phyloP scores from a whole-genome alignment of 2,888 invertebrate species.

The Drosophila suboccidentalis region DNA sequence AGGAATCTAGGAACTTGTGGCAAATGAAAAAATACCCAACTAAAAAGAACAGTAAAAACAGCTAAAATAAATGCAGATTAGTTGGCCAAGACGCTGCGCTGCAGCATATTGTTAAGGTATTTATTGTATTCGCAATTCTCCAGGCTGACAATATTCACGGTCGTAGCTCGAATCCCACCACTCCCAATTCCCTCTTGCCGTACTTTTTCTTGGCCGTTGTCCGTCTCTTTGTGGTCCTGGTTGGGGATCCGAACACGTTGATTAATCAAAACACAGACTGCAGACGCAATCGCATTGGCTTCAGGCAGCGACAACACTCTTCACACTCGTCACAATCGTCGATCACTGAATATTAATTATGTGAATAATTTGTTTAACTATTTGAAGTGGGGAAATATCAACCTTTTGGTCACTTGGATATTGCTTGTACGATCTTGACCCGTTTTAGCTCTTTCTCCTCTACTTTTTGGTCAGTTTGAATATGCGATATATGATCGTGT shows the following conservation, averaged over 20 bases:
- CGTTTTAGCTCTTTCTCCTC: slow-evolving; percentile 1
- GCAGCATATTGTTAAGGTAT: slow-evolving; percentile 50
- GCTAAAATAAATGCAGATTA: slow-evolving; percentile 3
- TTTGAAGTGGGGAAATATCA: background rate
- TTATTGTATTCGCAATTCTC: slow-evolving; percentile 28
- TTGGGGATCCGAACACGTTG: slow-evolving; percentile 3
- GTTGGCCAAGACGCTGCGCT: slow-evolving; percentile 63
- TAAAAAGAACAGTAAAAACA: background rate
- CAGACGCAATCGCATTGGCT: slow-evolving; percentile 58
- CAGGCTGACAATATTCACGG: slow-evolving; percentile 1
- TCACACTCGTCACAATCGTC: slow-evolving; percentile 42
- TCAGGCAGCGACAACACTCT: slow-evolving; percentile 43
- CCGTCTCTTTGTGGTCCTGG: background rate
- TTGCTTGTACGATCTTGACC: slow-evolving; percentile 16
- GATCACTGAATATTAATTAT: slow-evolving; percentile 9
- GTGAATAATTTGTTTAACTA: too few species aligned
- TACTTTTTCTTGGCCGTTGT: background rate
- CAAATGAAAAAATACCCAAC: background rate
- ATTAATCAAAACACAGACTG: slow-evolving; percentile 61
- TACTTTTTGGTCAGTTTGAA: slow-evolving; percentile 4
- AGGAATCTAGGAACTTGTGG: background rate
- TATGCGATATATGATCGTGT: slow-evolving; percentile 18
- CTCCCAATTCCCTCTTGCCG: background rate
- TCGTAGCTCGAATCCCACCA: background rate
- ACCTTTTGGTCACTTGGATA: slow-evolving; percentile 11